These are phyloP conservation scores for Platycheirus rosarum DNA, from an alignment of 2,888 invertebrate genomes.

Conservation along the genomic window DNA sequence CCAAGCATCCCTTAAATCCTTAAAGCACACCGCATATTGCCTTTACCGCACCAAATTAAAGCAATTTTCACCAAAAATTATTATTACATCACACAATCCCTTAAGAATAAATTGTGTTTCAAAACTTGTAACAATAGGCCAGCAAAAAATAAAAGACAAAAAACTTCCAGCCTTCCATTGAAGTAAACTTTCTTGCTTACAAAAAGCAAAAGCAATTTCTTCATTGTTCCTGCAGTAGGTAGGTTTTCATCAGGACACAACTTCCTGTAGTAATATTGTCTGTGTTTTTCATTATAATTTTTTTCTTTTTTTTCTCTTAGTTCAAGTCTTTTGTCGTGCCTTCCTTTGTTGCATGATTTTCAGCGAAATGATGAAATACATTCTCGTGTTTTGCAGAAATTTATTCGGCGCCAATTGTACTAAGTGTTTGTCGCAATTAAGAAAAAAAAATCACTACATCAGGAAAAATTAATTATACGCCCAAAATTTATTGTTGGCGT, in stretches of 20 bases:
- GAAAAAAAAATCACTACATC: neutral
- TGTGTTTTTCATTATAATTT: neutral
- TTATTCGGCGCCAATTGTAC: conserved; percentile 28
- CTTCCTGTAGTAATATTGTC: too few relatives aligned
- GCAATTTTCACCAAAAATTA: neutral
- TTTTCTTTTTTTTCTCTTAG: neutral
- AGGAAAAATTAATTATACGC: conserved; percentile 57
- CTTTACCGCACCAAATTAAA: too few relatives aligned
- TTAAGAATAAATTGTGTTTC: neutral
- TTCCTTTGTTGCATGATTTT: conserved; percentile 37
- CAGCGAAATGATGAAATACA: neutral
- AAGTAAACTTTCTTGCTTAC: neutral
- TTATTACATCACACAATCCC: neutral
- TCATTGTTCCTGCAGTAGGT: neutral
- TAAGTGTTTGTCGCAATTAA: conserved; percentile 66
- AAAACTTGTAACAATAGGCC: neutral
- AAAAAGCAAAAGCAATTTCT: neutral
- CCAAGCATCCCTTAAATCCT: too few relatives aligned
- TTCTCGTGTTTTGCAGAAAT: neutral
- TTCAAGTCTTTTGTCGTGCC: conserved; percentile 5
- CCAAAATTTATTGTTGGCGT: conserved; percentile 38
- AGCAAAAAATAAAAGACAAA: too few relatives aligned
- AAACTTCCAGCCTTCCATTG: neutral
- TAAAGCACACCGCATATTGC: too few relatives aligned
- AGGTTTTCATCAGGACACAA: too few relatives aligned